A percentile compares a stretch with the other conserved stretches of the same genome.
These are phyloP conservation scores for Coenonympha arcania DNA, from an alignment of 2,888 invertebrate species.

Conservation along the genomic window DNA sequence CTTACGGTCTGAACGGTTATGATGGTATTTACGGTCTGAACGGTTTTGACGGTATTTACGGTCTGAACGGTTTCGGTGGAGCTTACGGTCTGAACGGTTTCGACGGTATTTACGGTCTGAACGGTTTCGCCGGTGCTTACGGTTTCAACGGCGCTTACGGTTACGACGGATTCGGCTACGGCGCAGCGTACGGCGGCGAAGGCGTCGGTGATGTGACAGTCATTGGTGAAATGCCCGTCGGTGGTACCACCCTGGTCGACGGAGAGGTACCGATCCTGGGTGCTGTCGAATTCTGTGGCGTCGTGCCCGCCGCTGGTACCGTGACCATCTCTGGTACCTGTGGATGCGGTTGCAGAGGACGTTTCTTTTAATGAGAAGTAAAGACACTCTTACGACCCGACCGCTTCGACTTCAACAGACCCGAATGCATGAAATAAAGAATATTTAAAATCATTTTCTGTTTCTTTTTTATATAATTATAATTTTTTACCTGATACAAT, in stretches of 20 bases:
- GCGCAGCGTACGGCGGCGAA: slow-evolving; percentile 28
- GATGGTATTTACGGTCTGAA: neutral
- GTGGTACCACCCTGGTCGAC: slow-evolving; percentile 33
- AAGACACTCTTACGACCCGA: no score
- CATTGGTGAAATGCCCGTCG: slow-evolving; percentile 32
- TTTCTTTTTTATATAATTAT: no score
- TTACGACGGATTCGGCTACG: no score
- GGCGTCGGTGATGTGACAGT: slow-evolving; percentile 31
- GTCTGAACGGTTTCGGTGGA: neutral
- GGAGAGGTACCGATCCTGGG: slow-evolving; percentile 41
- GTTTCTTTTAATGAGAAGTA: slow-evolving; percentile 29
- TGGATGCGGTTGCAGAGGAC: slow-evolving; percentile 25
- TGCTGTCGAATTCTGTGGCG: slow-evolving; percentile 35
- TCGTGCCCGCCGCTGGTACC: slow-evolving; percentile 29
- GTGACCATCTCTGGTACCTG: slow-evolving; percentile 9
- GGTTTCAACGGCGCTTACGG: neutral
- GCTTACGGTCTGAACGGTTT: neutral
- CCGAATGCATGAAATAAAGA: no score
- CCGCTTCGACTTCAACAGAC: no score
- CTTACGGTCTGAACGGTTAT: neutral
- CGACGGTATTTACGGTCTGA: neutral
- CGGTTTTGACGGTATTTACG: no score
- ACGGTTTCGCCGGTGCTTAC: neutral
- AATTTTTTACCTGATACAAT: no score
- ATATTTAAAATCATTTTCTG: no score